phyloP scores from a whole-genome alignment of 2,888 invertebrate genomes.

The Anaspis maculata region DNA sequence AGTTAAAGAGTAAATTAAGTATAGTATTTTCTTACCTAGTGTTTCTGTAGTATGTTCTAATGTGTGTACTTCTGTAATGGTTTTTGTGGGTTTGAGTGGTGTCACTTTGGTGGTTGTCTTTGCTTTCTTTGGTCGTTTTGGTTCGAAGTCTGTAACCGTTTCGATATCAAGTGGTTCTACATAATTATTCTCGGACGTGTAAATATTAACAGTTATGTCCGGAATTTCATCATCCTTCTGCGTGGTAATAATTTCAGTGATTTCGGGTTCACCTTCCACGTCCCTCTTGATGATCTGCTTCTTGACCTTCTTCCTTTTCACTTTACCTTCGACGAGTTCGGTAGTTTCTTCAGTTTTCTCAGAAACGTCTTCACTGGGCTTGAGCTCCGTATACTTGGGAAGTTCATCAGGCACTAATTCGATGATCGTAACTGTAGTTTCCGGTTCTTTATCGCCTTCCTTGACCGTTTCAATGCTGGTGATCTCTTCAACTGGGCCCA shows the following conservation, averaged over 20 bases:
- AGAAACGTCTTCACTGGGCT: slow-evolving; percentile 14
- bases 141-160: slow-evolving; percentile 15
- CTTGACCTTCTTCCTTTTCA: slow-evolving; percentile 31
- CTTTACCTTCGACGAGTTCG: slow-evolving; percentile 14
- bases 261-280: slow-evolving; percentile 27
- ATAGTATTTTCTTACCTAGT: slow-evolving; percentile 27
- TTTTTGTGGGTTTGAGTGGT: slow-evolving; percentile 28
- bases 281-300: slow-evolving; percentile 35
- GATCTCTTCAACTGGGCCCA: slow-evolving; percentile 18
- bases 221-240: slow-evolving; percentile 17
- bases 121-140: slow-evolving; percentile 10
- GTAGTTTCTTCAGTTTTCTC: slow-evolving; percentile 18
- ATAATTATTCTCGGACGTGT: slow-evolving; percentile 13
- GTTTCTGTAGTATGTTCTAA: slow-evolving; percentile 30
- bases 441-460: slow-evolving; percentile 16
- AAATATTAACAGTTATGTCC: slow-evolving; percentile 13
- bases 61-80: slow-evolving; percentile 31
- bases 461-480: slow-evolving; percentile 11
- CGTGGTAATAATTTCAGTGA: slow-evolving; percentile 20
- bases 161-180: slow-evolving; percentile 14
- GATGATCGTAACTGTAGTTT: slow-evolving; percentile 22
- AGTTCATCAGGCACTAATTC: slow-evolving; percentile 14
- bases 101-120: slow-evolving; percentile 24
- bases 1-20: slow-evolving; percentile 9
- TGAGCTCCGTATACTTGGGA: slow-evolving; percentile 15